phyloP scores from a whole-genome alignment of 2,888 invertebrate genomes.

The Sarcophaga variegata region DNA sequence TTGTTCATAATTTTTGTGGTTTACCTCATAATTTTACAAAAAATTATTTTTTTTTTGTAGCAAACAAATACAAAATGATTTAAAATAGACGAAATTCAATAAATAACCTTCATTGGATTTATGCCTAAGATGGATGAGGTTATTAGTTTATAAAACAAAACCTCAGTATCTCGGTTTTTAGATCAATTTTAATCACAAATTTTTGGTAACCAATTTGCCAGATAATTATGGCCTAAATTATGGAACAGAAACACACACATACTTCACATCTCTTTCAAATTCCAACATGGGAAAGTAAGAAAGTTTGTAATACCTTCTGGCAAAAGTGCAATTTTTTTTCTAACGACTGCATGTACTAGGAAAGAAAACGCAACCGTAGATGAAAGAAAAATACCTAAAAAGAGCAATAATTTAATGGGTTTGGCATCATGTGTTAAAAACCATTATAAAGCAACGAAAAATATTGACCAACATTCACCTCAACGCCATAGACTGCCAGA shows the following conservation, averaged over 20 bases:
- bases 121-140: no score
- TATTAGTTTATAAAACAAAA: no score
- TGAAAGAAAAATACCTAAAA: constrained; percentile 13
- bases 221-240: neutral
- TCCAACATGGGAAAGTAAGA: neutral
- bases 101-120: no score
- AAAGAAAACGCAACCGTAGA: constrained; percentile 17
- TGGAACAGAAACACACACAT: neutral
- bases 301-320: neutral
- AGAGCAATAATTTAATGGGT: constrained; percentile 46
- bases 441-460: constrained; percentile 18
- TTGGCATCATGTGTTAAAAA: constrained; percentile 52
- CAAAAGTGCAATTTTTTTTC: neutral
- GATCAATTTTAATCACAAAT: no score
- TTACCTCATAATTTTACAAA: no score
- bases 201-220: no score
- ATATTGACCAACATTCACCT: constrained; percentile 42
- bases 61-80: no score
- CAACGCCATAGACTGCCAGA: constrained; percentile 20
- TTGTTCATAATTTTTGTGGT: no score
- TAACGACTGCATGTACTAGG: neutral
- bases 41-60: no score
- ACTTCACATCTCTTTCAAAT: constrained; percentile 10
- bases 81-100: no score
- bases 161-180: no score